Conservation (phyloP, 2,113 vertebrate species). For the Mobula hypostoma region DNA sequence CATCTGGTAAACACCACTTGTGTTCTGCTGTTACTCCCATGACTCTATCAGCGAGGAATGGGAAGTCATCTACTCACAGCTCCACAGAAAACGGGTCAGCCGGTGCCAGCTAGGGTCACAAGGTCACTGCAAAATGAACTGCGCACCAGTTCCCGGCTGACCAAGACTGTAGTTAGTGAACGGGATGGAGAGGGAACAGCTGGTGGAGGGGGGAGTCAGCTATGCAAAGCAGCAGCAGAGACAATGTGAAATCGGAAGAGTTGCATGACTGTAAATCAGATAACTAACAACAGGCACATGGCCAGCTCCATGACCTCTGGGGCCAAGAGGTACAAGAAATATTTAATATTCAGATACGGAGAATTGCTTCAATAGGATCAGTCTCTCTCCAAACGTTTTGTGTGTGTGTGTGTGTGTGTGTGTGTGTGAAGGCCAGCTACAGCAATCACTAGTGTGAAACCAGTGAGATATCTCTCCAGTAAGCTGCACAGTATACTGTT, state of each 20-base stretch:
- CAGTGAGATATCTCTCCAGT: no score
- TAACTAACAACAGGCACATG: slow-evolving; percentile 46
- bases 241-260: slow-evolving; percentile 45
- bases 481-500: not conserved
- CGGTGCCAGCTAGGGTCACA: slow-evolving; percentile 40
- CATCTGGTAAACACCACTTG: slow-evolving; percentile 45
- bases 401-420: not conserved
- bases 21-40: slow-evolving; percentile 50
- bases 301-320: slow-evolving; percentile 53
- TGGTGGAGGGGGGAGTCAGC: slow-evolving; percentile 30
- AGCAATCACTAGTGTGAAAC: not conserved
- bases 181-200: slow-evolving; percentile 36
- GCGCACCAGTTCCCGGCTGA: not conserved
- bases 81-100: slow-evolving; percentile 39
- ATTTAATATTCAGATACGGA: not conserved
- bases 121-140: slow-evolving; percentile 49
- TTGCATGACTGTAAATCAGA: slow-evolving; percentile 61
- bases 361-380: not conserved
- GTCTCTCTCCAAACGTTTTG: not conserved
- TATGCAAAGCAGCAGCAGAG: slow-evolving; percentile 57
- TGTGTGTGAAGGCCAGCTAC: not conserved
- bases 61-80: slow-evolving; percentile 40
- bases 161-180: not conserved
- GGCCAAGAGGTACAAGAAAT: not conserved
- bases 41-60: slow-evolving; percentile 56